A percentile compares a stretch with the other conserved stretches of the same genome.
phyloP scores from a whole-genome alignment of 1,140 invertebrate species.

The Ericerus pela region DNA sequence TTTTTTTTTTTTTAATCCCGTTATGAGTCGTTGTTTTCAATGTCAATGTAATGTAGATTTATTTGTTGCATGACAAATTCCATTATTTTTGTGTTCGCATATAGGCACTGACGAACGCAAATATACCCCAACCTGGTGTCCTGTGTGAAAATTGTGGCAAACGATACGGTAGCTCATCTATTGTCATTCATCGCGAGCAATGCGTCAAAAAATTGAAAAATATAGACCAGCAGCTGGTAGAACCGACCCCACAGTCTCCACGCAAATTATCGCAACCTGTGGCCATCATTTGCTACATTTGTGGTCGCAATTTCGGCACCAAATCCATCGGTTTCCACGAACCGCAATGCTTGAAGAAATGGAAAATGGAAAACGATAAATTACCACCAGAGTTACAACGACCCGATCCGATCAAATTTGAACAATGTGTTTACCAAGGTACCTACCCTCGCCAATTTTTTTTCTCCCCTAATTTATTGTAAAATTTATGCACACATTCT shows the following conservation, averaged over 20 bases:
- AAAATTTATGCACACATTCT: too few species aligned
- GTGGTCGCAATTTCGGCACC: constrained; percentile 54
- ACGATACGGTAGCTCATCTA: neutral
- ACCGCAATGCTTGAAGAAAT: constrained; percentile 60
- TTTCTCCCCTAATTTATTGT: too few species aligned
- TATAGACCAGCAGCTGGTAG: neutral
- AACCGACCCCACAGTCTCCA: neutral
- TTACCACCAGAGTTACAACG: constrained; percentile 41
- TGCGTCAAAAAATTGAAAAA: neutral
- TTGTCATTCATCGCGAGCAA: neutral
- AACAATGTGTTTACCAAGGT: constrained; percentile 35
- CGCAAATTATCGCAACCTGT: neutral
- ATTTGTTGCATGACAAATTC: too few species aligned
- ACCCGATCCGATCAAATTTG: constrained; percentile 45
- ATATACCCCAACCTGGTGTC: neutral
- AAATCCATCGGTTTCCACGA: constrained; percentile 58
- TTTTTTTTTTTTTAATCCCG: too few species aligned
- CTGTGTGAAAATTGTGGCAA: constrained; percentile 1
- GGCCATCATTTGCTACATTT: constrained; percentile 46
- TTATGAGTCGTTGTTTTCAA: too few species aligned
- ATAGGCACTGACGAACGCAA: too few species aligned
- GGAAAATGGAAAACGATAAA: constrained; percentile 50
- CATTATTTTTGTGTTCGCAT: too few species aligned
- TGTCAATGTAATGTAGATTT: too few species aligned
- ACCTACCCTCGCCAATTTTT: too few species aligned